These are phyloP conservation scores for Sogatella furcifera DNA, from an alignment of 1,140 invertebrate species.

Conservation along the genomic window DNA sequence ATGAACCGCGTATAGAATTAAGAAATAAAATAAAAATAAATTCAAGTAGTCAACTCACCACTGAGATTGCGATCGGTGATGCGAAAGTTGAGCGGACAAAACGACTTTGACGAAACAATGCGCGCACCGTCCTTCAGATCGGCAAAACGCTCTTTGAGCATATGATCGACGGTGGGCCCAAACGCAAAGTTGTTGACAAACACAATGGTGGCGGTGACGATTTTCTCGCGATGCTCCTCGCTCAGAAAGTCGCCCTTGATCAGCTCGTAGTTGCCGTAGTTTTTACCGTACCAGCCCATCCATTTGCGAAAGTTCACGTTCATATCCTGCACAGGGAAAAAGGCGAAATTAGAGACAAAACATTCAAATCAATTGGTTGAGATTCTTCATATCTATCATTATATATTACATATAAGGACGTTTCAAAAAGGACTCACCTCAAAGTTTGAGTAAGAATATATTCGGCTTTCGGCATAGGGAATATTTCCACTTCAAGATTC, in stretches of 20 bases:
- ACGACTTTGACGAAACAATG: conserved; percentile 97
- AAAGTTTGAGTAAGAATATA: no score
- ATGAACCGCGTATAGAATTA: no score
- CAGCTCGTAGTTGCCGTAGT: conserved; percentile 79
- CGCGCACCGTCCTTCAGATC: conserved; percentile 91
- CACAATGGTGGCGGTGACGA: conserved; percentile 83
- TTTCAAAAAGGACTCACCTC: no score
- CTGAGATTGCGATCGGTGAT: conserved; percentile 84
- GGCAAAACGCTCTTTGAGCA: conserved; percentile 90
- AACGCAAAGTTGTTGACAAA: conserved; percentile 99
- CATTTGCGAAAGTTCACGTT: conserved; percentile 80
- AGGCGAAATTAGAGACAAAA: background rate
- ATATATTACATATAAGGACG: no score
- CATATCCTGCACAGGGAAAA: conserved; percentile 58
- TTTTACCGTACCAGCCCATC: conserved; percentile 96
- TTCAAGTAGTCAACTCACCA: conserved; percentile 39
- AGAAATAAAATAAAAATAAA: background rate
- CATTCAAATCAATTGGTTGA: conserved; percentile 13
- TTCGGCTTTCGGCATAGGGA: no score
- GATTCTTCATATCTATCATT: no score
- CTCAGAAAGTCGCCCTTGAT: conserved; percentile 90
- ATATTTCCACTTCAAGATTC: no score
- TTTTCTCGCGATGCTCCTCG: conserved; percentile 83
- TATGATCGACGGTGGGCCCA: conserved; percentile 91
- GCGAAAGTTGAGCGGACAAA: conserved; percentile 94